A percentile compares a stretch with the other conserved stretches of the same genome.
These are phyloP conservation scores for Aurelia aurita DNA, from an alignment of 30 jellyfish, hydroid and myxozoan genomes.

Conservation along the genomic window DNA sequence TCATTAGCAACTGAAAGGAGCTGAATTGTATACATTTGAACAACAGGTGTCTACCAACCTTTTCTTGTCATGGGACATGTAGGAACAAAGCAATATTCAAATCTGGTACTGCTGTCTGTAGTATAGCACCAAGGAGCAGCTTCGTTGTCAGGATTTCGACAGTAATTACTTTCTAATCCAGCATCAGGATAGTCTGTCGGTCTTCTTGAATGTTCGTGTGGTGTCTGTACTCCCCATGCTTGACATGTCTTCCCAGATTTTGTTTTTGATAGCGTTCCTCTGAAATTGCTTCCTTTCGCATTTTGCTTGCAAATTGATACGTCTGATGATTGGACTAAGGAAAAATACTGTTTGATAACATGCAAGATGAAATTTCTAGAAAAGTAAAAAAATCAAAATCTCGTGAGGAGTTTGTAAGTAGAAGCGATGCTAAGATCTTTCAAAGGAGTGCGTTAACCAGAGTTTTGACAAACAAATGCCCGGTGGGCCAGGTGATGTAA, in stretches of 20 bases:
- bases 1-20: not conserved
- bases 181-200: not conserved
- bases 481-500: too few species aligned
- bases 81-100: conserved; percentile 2
- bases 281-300: not conserved
- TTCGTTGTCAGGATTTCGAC: conserved; percentile 17
- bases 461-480: too few species aligned
- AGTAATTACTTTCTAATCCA: not conserved
- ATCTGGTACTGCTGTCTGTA: not conserved
- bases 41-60: not conserved
- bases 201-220: not conserved
- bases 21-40: not conserved
- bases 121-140: conserved; percentile 33
- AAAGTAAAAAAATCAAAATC: too few species aligned
- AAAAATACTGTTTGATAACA: too few species aligned
- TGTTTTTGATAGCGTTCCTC: conserved; percentile 5
- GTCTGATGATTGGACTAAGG: not conserved
- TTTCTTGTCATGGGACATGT: not conserved
- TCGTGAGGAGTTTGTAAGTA: too few species aligned
- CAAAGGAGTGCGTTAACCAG: too few species aligned
- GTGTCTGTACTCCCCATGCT: conserved; percentile 18
- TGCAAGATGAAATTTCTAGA: too few species aligned
- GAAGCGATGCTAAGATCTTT: too few species aligned
- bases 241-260: conserved; percentile 19
- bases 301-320: not conserved